A percentile compares a stretch with the other conserved stretches of the same genome.
These are phyloP conservation scores for Bombyx mori DNA, from an alignment of 1,140 invertebrate species.

Conservation along the genomic window DNA sequence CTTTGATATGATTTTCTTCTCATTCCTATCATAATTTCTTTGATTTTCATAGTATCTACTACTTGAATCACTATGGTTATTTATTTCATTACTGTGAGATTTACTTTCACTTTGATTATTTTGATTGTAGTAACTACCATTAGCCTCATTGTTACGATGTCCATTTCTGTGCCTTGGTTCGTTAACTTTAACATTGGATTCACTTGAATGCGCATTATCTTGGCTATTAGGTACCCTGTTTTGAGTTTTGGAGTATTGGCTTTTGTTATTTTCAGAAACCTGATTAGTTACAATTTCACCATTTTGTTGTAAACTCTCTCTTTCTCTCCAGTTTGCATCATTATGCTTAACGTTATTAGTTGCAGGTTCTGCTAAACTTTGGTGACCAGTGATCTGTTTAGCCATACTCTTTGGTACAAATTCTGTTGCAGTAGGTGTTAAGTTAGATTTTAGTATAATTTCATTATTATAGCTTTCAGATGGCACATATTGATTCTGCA, in stretches of 20 bases:
- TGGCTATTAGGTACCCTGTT: too few relatives aligned
- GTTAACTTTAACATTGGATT: too few relatives aligned
- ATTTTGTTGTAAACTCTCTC: conserved; percentile 24
- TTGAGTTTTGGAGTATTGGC: background rate
- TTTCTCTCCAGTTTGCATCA: conserved; percentile 49
- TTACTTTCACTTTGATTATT: background rate
- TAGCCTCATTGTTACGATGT: too few relatives aligned
- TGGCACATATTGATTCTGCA: conserved; percentile 29
- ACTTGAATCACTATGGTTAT: background rate
- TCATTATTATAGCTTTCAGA: conserved; percentile 38
- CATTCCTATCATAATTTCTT: conserved; percentile 8
- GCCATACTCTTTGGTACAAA: conserved; percentile 58
- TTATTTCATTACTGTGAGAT: conserved; percentile 6
- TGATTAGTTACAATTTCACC: background rate
- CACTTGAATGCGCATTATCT: too few relatives aligned
- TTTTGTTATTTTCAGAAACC: too few relatives aligned
- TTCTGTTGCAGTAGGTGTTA: conserved; percentile 62
- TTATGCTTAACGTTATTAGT: conserved; percentile 21
- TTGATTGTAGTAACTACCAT: background rate
- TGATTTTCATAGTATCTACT: background rate
- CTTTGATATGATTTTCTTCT: conserved; percentile 35
- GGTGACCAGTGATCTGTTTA: conserved; percentile 23
- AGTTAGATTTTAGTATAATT: conserved; percentile 53
- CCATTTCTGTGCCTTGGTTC: too few relatives aligned
- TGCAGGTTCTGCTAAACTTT: conserved; percentile 18